Percentiles rank a stretch among this genome's conserved stretches.
Conservation (phyloP, 2,888 invertebrate genomes). For the Drosophila fulvimacula region DNA sequence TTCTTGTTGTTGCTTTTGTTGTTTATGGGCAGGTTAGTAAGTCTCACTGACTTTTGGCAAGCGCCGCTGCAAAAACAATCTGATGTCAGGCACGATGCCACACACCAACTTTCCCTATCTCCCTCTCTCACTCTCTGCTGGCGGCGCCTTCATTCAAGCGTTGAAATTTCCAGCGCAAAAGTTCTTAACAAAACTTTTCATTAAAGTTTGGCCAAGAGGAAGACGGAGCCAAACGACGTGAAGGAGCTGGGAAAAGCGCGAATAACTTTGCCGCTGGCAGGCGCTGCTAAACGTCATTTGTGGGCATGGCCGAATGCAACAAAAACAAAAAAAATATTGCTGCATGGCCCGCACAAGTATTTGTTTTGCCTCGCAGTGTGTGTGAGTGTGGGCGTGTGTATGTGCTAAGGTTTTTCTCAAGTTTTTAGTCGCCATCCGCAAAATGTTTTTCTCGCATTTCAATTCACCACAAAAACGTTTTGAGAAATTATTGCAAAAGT, state of each 20-base stretch:
- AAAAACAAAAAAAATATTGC: slow-evolving; percentile 37
- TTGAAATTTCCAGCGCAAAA: slow-evolving; percentile 77
- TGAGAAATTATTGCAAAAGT: slow-evolving; percentile 84
- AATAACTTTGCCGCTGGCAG: slow-evolving; percentile 72
- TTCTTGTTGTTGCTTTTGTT: slow-evolving; percentile 35
- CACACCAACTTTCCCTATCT: slow-evolving; percentile 1
- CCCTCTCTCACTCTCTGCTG: neutral
- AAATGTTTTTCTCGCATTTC: slow-evolving; percentile 83
- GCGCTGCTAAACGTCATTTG: slow-evolving; percentile 76
- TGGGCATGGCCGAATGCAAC: slow-evolving; percentile 64
- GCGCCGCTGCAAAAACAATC: slow-evolving; percentile 65
- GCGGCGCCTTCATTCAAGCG: slow-evolving; percentile 67
- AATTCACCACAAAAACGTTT: slow-evolving; percentile 84
- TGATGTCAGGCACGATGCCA: slow-evolving; percentile 59
- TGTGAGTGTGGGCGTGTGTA: slow-evolving; percentile 14
- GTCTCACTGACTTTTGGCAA: slow-evolving; percentile 71
- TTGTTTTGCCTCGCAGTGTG: slow-evolving; percentile 48
- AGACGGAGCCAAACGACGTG: slow-evolving; percentile 38
- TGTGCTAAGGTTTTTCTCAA: slow-evolving; percentile 73
- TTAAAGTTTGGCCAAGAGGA: slow-evolving; percentile 73
- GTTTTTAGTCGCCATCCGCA: slow-evolving; percentile 84
- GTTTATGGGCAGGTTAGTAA: slow-evolving; percentile 61
- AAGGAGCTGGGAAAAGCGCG: slow-evolving; percentile 47
- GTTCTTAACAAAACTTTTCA: slow-evolving; percentile 80
- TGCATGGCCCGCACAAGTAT: slow-evolving; percentile 54